Conservation (phyloP, 2,113 vertebrate species). For the Misgurnus anguillicaudatus region DNA sequence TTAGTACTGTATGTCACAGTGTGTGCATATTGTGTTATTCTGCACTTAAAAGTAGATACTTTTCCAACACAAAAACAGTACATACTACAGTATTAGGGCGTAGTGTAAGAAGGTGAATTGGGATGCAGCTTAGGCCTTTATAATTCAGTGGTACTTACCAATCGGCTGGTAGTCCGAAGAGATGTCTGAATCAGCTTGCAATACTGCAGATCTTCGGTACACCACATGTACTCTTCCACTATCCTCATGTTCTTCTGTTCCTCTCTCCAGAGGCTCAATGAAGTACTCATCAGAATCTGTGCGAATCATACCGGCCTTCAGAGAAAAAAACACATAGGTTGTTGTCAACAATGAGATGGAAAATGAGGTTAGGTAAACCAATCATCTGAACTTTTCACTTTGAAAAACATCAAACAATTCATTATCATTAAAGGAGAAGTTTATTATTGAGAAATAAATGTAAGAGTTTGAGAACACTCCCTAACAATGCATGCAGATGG, state of each 20-base stretch:
- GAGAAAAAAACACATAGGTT: constrained; percentile 45
- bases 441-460: too few relatives aligned
- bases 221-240: constrained; percentile 90
- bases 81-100: too few relatives aligned
- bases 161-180: constrained; percentile 73
- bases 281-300: constrained; percentile 92
- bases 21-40: too few relatives aligned
- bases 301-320: constrained; percentile 95
- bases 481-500: too few relatives aligned
- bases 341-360: not conserved
- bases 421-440: not conserved
- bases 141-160: constrained; percentile 60
- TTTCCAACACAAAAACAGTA: too few relatives aligned
- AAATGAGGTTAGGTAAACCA: not conserved
- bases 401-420: not conserved
- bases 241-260: constrained; percentile 89
- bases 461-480: too few relatives aligned
- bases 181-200: constrained; percentile 59
- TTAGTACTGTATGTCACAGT: too few relatives aligned
- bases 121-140: not conserved
- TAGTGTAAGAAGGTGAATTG: too few relatives aligned
- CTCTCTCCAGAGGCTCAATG: constrained; percentile 94
- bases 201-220: constrained; percentile 86
- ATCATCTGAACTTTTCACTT: not conserved
- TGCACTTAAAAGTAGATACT: too few relatives aligned